Percentiles rank a stretch among this genome's conserved stretches.
Evolutionary conservation across 2,113 vertebrate species (phyloP).

Genomic region (Aplodontia rufa): DNA sequence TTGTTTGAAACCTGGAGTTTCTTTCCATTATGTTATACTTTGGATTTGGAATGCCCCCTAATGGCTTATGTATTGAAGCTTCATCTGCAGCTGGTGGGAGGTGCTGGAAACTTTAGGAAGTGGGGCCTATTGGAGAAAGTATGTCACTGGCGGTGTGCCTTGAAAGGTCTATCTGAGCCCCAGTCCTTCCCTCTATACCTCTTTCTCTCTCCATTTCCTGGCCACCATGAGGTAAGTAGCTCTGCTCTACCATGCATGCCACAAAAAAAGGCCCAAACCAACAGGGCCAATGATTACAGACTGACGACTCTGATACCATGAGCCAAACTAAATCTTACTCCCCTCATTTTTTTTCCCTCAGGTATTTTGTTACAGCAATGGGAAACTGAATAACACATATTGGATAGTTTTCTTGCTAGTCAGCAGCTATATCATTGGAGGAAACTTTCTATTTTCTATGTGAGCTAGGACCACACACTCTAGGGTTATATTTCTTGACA

Average conservation of each 20-base stretch:
- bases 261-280: background rate
- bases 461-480: conserved; percentile 1
- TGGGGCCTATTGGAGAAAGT: background rate
- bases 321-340: background rate
- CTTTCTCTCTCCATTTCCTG: background rate
- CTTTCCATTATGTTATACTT: background rate
- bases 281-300: too few relatives aligned
- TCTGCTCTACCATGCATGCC: background rate
- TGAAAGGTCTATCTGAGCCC: background rate
- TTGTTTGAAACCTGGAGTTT: background rate
- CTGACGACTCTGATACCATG: too few relatives aligned
- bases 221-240: background rate
- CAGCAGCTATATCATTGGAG: background rate
- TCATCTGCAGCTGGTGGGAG: background rate
- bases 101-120: background rate
- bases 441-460: conserved; percentile 47
- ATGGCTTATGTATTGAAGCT: background rate
- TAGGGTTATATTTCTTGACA: conserved; percentile 31
- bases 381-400: background rate
- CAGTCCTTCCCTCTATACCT: background rate
- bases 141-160: background rate
- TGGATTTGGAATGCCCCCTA: background rate
- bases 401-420: background rate
- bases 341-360: background rate
- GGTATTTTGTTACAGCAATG: background rate